Evolutionary conservation across 2,888 invertebrate species (phyloP).

Genomic region (Drymonia ruficornis): DNA sequence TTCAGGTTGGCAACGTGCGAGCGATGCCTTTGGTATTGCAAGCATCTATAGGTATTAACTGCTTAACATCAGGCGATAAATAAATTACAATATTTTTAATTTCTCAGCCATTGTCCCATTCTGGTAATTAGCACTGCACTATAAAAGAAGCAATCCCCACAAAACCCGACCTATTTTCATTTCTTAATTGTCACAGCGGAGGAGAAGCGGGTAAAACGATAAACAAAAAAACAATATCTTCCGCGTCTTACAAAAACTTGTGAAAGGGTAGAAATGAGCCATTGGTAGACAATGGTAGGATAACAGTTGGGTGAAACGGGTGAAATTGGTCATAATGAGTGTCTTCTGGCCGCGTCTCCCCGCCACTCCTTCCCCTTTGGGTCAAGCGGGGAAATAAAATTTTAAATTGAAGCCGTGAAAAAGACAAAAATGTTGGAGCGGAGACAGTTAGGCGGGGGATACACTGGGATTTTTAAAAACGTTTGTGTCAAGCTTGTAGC

Average conservation of each 20-base stretch:
- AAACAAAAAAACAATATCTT: conserved; percentile 42
- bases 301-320: conserved; percentile 73
- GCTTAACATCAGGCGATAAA: too few relatives aligned
- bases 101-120: neutral
- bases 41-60: too few relatives aligned
- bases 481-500: too few relatives aligned
- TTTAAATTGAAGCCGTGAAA: conserved; percentile 79
- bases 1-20: too few relatives aligned
- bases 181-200: conserved; percentile 39
- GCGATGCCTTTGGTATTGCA: too few relatives aligned
- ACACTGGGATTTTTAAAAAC: conserved; percentile 12
- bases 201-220: conserved; percentile 30
- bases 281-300: conserved; percentile 63
- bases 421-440: conserved; percentile 71
- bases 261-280: conserved; percentile 73
- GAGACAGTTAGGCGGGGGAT: conserved; percentile 37
- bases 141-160: conserved; percentile 24
- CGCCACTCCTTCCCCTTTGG: conserved; percentile 59
- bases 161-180: conserved; percentile 41
- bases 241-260: conserved; percentile 57
- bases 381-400: conserved; percentile 78
- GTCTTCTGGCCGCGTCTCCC: conserved; percentile 54
- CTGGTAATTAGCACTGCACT: conserved; percentile 40
- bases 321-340: conserved; percentile 83
- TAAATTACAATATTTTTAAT: too few relatives aligned